Evolutionary conservation across 2,888 invertebrate species (phyloP).

Genomic region (Ophioninae sp.): DNA sequence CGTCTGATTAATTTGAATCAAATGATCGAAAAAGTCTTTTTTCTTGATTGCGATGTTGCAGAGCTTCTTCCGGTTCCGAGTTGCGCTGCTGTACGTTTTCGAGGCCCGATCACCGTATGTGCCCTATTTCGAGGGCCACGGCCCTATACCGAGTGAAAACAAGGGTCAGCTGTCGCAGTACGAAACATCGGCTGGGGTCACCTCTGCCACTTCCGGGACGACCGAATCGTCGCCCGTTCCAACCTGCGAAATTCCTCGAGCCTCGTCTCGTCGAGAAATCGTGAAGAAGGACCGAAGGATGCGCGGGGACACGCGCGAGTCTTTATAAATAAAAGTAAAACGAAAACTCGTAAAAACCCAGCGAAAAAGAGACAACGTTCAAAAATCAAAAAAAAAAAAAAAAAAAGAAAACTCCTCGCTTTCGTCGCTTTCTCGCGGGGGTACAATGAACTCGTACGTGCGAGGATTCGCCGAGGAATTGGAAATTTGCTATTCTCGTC

Average conservation of each 20-base stretch:
- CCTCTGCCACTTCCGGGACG: neutral
- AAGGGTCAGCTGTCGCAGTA: neutral
- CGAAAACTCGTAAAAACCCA: neutral
- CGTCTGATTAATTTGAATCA: neutral
- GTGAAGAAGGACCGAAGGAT: neutral
- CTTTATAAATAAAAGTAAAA: constrained; percentile 5
- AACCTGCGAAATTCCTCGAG: neutral
- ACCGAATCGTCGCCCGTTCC: constrained; percentile 22
- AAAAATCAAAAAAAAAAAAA: neutral
- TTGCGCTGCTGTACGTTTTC: neutral
- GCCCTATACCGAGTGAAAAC: constrained; percentile 30
- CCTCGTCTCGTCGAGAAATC: neutral
- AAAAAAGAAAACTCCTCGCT: neutral
- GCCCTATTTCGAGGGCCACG: constrained; percentile 43
- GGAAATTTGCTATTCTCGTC: constrained; percentile 17
- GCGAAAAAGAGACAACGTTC: neutral
- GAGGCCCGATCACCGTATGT: constrained; percentile 34
- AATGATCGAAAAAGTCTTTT: neutral
- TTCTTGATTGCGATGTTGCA: constrained; percentile 41
- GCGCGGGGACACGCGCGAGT: neutral
- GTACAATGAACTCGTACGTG: constrained; percentile 31
- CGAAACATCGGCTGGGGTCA: neutral
- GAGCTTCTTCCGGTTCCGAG: neutral
- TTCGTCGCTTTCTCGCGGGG: neutral
- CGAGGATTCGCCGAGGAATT: constrained; percentile 37